Percentiles rank a stretch among this genome's conserved stretches.
These are phyloP conservation scores for Ammodramus savannarum DNA, from an alignment of 2,113 vertebrate species.

Conservation along the genomic window DNA sequence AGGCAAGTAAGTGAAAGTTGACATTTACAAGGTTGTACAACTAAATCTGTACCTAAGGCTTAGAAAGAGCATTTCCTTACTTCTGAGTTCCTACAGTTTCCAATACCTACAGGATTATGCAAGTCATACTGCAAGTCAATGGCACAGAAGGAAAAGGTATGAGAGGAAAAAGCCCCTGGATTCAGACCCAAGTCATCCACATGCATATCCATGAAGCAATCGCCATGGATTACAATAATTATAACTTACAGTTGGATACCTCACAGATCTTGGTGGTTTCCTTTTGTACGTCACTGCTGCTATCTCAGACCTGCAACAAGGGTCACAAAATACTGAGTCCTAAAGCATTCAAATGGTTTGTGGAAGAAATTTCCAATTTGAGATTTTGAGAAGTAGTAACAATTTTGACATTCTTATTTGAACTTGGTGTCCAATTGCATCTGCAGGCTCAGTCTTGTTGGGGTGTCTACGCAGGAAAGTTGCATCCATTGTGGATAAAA, in stretches of 20 bases:
- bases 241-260: neutral
- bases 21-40: neutral
- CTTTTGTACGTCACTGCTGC: neutral
- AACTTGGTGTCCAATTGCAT: neutral
- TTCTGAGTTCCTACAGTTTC: neutral
- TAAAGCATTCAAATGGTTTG: neutral
- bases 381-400: neutral
- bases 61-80: neutral
- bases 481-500: neutral
- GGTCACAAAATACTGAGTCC: neutral
- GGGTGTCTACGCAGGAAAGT: neutral
- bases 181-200: neutral
- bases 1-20: slow-evolving; percentile 10
- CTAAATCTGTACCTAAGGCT: neutral
- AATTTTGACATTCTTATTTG: neutral
- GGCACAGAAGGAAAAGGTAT: neutral
- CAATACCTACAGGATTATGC: neutral
- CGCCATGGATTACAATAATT: neutral
- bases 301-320: neutral
- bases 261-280: neutral
- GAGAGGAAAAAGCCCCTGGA: neutral
- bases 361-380: neutral
- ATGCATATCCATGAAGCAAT: neutral
- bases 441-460: neutral
- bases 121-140: neutral